A percentile compares a stretch with the other conserved stretches of the same genome.
Conservation (phyloP, 2,797 vertebrate species). For the Urosaurus nigricauda region DNA sequence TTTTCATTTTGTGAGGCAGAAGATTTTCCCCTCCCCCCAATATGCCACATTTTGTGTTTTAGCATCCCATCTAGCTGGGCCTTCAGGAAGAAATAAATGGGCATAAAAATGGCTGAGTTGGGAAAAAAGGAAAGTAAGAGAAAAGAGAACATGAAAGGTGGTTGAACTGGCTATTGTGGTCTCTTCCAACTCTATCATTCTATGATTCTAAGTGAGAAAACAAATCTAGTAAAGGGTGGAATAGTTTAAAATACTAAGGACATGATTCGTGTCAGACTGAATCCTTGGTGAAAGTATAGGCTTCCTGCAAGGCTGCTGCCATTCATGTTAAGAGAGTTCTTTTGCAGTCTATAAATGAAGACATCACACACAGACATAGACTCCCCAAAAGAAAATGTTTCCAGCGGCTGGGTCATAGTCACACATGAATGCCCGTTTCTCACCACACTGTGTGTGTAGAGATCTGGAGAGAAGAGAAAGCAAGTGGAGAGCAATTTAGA, state of each 20-base stretch:
- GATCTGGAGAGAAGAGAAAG: slow-evolving; percentile 54
- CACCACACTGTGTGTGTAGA: slow-evolving; percentile 24
- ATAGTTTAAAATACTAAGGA: not conserved
- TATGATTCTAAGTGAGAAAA: not conserved
- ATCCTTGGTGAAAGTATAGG: too few species aligned
- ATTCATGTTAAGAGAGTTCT: slow-evolving; percentile 26
- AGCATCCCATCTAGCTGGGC: not conserved
- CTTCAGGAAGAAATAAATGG: not conserved
- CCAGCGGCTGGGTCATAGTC: slow-evolving; percentile 1
- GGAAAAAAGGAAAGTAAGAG: not conserved
- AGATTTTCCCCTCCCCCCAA: too few species aligned
- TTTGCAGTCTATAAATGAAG: slow-evolving; percentile 29
- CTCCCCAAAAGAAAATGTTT: slow-evolving; percentile 51
- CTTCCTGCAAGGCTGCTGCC: not conserved
- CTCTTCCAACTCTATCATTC: too few species aligned
- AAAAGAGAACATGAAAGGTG: not conserved
- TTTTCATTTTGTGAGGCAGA: too few species aligned
- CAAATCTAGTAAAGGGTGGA: not conserved
- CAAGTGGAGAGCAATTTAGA: slow-evolving; percentile 36
- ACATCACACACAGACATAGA: slow-evolving; percentile 38
- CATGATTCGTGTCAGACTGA: not conserved
- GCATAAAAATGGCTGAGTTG: not conserved
- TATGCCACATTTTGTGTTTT: not conserved
- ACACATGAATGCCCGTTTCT: slow-evolving; percentile 43
- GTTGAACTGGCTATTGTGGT: too few species aligned